phyloP scores from a whole-genome alignment of 2,113 vertebrate species.

The Cricetomys ansorgei region DNA sequence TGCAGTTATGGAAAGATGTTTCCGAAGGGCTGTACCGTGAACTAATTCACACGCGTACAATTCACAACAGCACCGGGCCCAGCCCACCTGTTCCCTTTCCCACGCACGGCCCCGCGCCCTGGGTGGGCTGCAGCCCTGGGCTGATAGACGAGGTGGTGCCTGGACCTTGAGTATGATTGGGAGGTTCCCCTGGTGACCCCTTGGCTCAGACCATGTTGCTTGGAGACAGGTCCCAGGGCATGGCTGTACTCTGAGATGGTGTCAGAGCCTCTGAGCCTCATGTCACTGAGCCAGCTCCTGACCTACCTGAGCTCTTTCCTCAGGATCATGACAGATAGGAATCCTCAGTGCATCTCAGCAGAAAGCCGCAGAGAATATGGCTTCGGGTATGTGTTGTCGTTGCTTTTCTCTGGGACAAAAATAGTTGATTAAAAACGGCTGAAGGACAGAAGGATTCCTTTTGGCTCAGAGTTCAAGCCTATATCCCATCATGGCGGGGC shows the following conservation, averaged over 20 bases:
- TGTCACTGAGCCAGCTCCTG: background rate
- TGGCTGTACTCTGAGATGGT: background rate
- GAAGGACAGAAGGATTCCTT: background rate
- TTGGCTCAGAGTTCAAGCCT: background rate
- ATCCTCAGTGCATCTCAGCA: background rate
- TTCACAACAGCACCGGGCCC: background rate
- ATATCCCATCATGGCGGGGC: too few relatives aligned
- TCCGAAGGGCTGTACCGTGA: background rate
- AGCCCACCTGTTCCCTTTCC: background rate
- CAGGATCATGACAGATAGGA: background rate
- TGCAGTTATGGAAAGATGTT: background rate
- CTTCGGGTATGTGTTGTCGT: background rate
- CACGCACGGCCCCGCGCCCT: rapidly evolving
- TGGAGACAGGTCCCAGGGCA: background rate
- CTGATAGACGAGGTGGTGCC: background rate
- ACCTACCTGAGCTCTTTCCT: background rate
- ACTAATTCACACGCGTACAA: background rate
- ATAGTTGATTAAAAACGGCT: too few relatives aligned
- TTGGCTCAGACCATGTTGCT: background rate
- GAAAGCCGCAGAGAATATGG: rapidly evolving
- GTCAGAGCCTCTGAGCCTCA: background rate
- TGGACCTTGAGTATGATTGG: background rate
- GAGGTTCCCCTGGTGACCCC: background rate
- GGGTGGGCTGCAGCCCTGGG: too few relatives aligned
- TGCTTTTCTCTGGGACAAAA: background rate